phyloP scores from a whole-genome alignment of 2,797 vertebrate species.

The Dromococcyx pavoninus region DNA sequence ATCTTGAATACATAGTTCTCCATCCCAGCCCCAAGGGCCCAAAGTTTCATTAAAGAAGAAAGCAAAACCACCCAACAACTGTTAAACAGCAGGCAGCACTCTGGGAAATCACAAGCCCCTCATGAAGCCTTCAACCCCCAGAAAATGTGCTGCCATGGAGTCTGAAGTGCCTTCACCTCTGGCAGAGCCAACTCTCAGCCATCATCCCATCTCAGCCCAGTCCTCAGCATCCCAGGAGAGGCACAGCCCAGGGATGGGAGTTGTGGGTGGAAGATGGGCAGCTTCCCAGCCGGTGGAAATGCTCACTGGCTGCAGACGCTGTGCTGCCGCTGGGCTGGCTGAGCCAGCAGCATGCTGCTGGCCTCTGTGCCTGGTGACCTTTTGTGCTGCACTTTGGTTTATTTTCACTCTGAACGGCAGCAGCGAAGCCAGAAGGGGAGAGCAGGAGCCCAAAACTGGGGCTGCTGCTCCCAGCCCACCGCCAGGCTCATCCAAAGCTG shows the following conservation, averaged over 20 bases:
- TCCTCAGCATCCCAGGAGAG: background rate
- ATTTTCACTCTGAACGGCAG: background rate
- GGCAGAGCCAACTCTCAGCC: background rate
- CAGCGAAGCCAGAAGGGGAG: constrained; percentile 17
- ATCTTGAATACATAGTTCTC: background rate
- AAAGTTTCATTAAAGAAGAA: constrained; percentile 11
- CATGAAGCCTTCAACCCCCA: background rate
- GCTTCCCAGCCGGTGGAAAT: rapidly evolving
- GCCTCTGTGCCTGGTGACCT: background rate
- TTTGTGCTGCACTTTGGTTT: constrained; percentile 33
- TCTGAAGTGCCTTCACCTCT: background rate
- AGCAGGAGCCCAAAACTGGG: background rate
- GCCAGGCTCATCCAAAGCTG: background rate
- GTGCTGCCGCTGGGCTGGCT: background rate
- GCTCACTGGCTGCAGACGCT: background rate
- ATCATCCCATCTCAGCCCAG: background rate
- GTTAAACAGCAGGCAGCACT: background rate
- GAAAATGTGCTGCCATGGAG: background rate
- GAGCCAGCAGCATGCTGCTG: background rate
- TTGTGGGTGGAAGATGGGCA: background rate
- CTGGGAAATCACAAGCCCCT: background rate
- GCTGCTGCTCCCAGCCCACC: background rate
- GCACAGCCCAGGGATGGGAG: rapidly evolving
- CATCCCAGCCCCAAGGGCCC: background rate
- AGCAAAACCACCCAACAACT: background rate